These are phyloP conservation scores for Pseudocheirus occidentalis DNA, from an alignment of 2,797 vertebrate species.

Conservation along the genomic window DNA sequence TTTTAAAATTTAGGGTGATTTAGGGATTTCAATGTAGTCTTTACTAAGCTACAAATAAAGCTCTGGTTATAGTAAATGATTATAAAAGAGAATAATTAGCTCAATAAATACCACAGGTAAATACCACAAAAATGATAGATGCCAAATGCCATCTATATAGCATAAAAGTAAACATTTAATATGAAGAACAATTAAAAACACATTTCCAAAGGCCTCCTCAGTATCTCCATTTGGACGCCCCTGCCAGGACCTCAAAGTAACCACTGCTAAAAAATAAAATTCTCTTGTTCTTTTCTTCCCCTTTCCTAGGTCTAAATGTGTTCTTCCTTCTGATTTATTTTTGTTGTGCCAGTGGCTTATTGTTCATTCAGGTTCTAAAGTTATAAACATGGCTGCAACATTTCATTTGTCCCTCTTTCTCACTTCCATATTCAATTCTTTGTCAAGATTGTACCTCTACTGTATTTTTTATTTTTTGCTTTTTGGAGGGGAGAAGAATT, in stretches of 20 bases:
- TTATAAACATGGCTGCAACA: neutral
- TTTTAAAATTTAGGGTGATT: neutral
- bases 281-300: neutral
- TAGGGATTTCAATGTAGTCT: neutral
- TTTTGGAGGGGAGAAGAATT: too few species aligned
- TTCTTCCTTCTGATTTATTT: neutral
- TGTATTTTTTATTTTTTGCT: neutral
- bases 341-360: neutral
- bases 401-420: neutral
- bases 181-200: neutral
- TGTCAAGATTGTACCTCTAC: neutral
- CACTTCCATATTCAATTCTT: neutral
- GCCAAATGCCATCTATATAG: neutral
- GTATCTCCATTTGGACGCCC: neutral
- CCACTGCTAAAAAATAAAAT: neutral
- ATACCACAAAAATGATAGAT: neutral
- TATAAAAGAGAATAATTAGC: neutral
- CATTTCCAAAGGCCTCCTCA: neutral
- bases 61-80: neutral
- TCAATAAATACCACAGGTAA: neutral
- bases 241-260: neutral
- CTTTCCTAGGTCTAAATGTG: neutral
- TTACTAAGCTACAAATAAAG: neutral
- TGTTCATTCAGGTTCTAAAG: neutral
- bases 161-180: neutral